Conservation (phyloP, 2,797 vertebrate genomes). For the Sciurus carolinensis region DNA sequence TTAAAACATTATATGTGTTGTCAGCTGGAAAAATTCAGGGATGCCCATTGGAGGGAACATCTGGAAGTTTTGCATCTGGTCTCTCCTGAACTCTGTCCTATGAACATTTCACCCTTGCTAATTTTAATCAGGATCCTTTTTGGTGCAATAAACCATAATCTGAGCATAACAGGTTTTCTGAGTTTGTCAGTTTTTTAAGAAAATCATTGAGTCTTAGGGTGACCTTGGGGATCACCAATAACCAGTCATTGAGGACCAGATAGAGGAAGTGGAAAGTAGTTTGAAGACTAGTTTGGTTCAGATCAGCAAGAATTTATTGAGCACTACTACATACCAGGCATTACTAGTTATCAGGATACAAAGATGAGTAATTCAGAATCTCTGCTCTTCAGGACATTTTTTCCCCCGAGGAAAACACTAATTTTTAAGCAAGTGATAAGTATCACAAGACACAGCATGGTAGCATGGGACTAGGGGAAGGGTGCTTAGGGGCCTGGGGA, state of each 20-base stretch:
- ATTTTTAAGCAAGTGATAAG: background rate
- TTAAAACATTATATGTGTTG: background rate
- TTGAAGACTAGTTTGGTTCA: background rate
- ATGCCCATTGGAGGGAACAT: background rate
- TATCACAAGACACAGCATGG: background rate
- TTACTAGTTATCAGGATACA: background rate
- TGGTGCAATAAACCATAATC: background rate
- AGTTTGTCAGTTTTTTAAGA: background rate
- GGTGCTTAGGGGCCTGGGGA: background rate
- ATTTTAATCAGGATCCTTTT: background rate
- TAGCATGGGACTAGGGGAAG: rapidly evolving
- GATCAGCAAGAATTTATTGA: background rate
- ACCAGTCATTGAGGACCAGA: background rate
- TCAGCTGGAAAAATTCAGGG: background rate
- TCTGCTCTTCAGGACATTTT: background rate
- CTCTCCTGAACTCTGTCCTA: background rate
- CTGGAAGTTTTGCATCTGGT: background rate
- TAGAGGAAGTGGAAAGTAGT: too few species aligned
- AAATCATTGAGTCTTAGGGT: background rate
- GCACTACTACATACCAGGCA: background rate
- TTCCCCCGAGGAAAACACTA: background rate
- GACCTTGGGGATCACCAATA: background rate
- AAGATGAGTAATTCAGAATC: background rate
- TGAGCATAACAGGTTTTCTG: background rate
- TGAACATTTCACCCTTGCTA: background rate